phyloP scores from a whole-genome alignment of 2,888 invertebrate genomes.

The Onthophagus sagittarius region DNA sequence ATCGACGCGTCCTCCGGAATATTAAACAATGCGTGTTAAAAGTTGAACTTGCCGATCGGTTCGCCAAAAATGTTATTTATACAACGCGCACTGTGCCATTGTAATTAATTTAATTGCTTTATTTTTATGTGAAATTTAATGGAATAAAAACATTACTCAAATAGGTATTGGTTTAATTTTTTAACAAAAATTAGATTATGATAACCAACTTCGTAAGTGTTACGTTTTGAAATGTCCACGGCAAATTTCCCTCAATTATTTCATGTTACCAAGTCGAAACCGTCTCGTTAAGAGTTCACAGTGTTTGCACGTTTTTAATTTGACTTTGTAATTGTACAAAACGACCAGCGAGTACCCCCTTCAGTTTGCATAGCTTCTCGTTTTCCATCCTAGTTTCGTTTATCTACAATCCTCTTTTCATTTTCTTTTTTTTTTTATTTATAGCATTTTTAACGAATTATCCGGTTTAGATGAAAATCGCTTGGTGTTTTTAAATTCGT shows the following conservation, averaged over 20 bases:
- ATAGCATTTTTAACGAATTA: neutral
- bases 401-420: neutral
- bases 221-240: neutral
- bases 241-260: conserved; percentile 10
- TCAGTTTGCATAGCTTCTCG: neutral
- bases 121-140: neutral
- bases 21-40: neutral
- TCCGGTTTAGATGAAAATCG: neutral
- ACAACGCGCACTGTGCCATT: neutral
- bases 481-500: neutral
- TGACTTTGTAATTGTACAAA: conserved; percentile 8
- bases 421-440: neutral
- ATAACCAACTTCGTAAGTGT: neutral
- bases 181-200: neutral
- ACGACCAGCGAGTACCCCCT: neutral
- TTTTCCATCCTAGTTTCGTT: neutral
- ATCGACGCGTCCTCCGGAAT: neutral
- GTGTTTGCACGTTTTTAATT: conserved; percentile 10
- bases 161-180: neutral
- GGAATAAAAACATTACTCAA: neutral
- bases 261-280: conserved; percentile 1
- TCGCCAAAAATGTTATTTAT: neutral
- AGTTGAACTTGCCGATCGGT: neutral
- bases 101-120: neutral
- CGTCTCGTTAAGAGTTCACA: conserved; percentile 7